Percentiles rank a stretch among this genome's conserved stretches.
Evolutionary conservation across 1,140 invertebrate species (phyloP).

Genomic region (Apocrypta bakeri): DNA sequence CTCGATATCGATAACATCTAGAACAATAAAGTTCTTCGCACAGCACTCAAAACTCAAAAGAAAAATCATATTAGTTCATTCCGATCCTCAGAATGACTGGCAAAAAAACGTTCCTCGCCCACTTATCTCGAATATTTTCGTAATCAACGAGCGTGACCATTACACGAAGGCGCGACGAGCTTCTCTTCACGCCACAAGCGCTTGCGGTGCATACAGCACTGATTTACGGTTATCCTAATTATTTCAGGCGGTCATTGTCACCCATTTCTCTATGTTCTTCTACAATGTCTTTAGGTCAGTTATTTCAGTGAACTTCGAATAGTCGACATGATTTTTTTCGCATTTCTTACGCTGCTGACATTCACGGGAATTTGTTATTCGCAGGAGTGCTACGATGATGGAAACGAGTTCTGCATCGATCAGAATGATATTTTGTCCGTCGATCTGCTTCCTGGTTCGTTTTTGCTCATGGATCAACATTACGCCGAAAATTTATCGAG

Average conservation of each 20-base stretch:
- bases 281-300: neutral
- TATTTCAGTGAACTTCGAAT: neutral
- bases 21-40: no score
- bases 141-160: neutral
- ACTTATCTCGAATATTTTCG: neutral
- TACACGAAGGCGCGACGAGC: neutral
- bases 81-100: no score
- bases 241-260: constrained; percentile 52
- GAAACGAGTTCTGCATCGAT: constrained; percentile 74
- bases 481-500: constrained; percentile 5
- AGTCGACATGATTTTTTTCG: constrained; percentile 41
- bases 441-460: constrained; percentile 78
- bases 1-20: no score
- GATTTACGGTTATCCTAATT: constrained; percentile 61
- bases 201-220: neutral
- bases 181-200: neutral
- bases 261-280: neutral
- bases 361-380: constrained; percentile 3
- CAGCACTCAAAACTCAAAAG: no score
- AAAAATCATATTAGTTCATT: no score
- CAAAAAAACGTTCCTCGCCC: neutral
- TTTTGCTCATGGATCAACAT: constrained; percentile 68
- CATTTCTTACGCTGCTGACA: neutral
- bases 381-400: constrained; percentile 69
- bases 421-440: constrained; percentile 78